Base-by-base conservation (phyloP, 1,140 invertebrate genomes). In the Drosophila kohkoa region DNA sequence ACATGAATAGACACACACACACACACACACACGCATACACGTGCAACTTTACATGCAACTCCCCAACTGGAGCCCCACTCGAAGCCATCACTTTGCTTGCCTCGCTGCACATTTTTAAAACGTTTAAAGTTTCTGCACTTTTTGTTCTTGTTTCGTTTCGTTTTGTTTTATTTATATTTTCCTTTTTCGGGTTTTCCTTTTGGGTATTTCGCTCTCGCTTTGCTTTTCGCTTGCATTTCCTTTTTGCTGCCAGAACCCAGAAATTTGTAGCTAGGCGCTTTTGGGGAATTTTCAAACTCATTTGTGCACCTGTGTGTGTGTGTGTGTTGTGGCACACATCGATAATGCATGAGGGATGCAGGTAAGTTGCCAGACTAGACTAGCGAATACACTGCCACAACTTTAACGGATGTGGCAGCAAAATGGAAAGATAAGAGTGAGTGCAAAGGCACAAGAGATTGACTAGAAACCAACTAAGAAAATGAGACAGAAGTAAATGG, bases 1-100 rank as follows among this genome's bases (percentile, higher is more conserved):
- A 85, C 78, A 81, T 83, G 81, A 82, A 80, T 76, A 76, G 72
- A 82, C 82, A 75, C 75, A 48, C 78, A 72, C 66, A 71, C 70
- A 63, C 63, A 75, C 64, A 68, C 43, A 62, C 38, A 58, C 15
- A 62, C 6, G 15, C 16, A 38, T 13, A 65, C 43, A 52, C 7
- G 35, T 11, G 43, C 13, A 15, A 65, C 38, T 45, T 46, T 28
- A 28, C 2, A 38, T 41, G 1, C 30, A 20, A 3, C 46, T 25
- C 60, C 8, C 43, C 51, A 48, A 58, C 20, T 25, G 32, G 5
- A 16, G 32, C 8, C 13, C 25, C 38, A 67, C 16, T 55, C 13
- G 8, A 48, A 62, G 11, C 62, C 60, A 62, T 58, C 62, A 41
- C 10, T 54, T 52, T 60, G 38, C 41, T 35, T 32, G 69, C 52